Base-by-base conservation (phyloP, 1,140 invertebrate genomes). In the Lucilia sericata region DNA sequence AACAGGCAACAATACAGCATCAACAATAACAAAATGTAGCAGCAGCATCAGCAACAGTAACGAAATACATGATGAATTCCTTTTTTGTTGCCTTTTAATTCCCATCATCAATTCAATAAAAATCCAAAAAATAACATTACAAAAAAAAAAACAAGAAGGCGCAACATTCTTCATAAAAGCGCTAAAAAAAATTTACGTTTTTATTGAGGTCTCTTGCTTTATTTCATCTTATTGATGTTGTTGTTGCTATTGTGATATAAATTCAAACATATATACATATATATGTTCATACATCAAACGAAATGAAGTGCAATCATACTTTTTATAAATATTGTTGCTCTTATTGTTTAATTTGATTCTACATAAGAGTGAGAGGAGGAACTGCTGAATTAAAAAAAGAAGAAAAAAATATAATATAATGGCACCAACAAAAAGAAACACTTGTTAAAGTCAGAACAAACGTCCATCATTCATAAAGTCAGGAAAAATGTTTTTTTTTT, bases 381-480 rank as follows among this genome's bases (percentile, higher is more conserved):
- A 70, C n/a, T 10, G 5, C 19, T 70, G 65, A 60, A 60, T 42
- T 30, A 30, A 30, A 30, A 30, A 30, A 30, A 30, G 3, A 30
- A 30, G 3, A 30, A 30, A 30, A 30, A 30, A 30, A 30, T 30
- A 70, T 21, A 70, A 70, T 21, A 21, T n/a, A 17, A 21, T 10
- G 10, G 42, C 51, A 70, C 9, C n/a, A 70, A 70, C 21, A 70
- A 70, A 70, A 60, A 60, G 55, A 60, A 70, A 21, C 42, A 80
- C 42, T 80, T 80, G 76, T 80, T 51, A 51, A 51, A 80, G 75
- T 51, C 76, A 10, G 42, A 80, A 34, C 42, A 49, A 80, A 80
- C 19, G 42, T 51, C 75, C 42, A 80, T 49, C 42, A 80, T 80
- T 49, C 65, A 70, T 70, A 70, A 70, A 70, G 19, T 25, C 65